A percentile compares a stretch with the other conserved stretches of the same genome.
Evolutionary conservation across 2,113 vertebrate species (phyloP).

Genomic region (Daboia siamensis): DNA sequence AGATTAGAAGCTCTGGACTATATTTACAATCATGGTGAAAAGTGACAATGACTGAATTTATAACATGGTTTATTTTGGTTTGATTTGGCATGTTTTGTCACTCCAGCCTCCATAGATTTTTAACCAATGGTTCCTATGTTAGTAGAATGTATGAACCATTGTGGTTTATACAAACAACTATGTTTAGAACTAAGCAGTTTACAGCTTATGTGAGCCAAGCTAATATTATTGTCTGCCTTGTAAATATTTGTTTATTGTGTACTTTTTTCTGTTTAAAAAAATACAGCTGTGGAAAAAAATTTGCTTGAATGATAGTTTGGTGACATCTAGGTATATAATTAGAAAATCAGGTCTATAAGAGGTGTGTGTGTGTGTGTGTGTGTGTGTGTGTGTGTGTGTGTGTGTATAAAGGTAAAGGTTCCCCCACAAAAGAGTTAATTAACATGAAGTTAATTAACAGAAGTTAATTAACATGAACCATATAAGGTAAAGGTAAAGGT

Average conservation of each 20-base stretch:
- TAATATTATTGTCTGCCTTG: conserved; percentile 1
- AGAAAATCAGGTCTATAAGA: not conserved
- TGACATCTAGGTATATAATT: not conserved
- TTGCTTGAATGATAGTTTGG: not conserved
- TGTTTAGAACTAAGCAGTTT: not conserved
- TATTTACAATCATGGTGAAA: not conserved
- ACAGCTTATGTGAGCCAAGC: not conserved
- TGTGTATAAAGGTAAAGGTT: too few species aligned
- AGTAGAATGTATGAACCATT: not conserved
- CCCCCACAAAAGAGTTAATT: too few species aligned
- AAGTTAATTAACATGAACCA: too few species aligned
- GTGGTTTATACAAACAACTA: not conserved
- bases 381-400: too few species aligned
- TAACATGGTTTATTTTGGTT: not conserved
- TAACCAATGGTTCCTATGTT: not conserved
- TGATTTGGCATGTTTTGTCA: not conserved
- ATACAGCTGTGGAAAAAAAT: not conserved
- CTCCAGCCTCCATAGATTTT: not conserved
- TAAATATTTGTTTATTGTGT: not conserved
- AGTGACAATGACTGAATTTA: not conserved
- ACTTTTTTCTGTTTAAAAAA: not conserved
- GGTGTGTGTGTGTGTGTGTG: too few species aligned
- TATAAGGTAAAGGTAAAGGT: too few species aligned
- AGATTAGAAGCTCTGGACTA: not conserved
- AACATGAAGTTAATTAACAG: too few species aligned